Evolutionary conservation across 2,113 vertebrate species (phyloP), one percentile per base, ranked within the genome.

Genomic region (Suncus etruscus): DNA sequence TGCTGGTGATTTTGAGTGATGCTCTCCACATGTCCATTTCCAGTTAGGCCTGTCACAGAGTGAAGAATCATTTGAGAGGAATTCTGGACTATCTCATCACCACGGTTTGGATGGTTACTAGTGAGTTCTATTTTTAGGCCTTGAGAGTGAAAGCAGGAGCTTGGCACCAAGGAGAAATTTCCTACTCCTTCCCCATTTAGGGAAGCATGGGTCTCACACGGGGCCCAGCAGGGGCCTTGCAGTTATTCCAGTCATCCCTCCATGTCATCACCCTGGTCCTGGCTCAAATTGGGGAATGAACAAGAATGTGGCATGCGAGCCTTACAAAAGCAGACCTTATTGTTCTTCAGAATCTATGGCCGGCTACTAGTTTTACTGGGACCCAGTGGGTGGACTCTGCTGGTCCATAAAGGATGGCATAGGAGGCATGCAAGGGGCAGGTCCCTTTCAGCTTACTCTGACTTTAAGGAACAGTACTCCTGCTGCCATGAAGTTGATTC

Each of bases 121-220:
- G 39, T 1, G 50, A 83, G 16, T 14, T 92, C 95, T 97, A 94
- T 95, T 94, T 94, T 94, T 93, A 95, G 91, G 47, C 68, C 24
- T 73, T 79, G 83, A 88, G 83, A 90, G 79, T 87, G 92, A 91
- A 90, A 50, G 31, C 76, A 92, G 83, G 58, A 74, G 73, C 61
- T 95, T 95, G 93, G 96, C 93, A 94, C 63, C 18, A 66, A 15
- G 77, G 24, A 70, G 86, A 93, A 96, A 94, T 95, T 94, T 96
- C 91, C 96, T 94, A 77, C 85, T 94, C 72, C 73, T 70, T 80
- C 86, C 73, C 91, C 58, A 1, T 48, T 68, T 91, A 83, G 87
- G 90, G 91, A 90, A 83, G 74, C 10, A 3, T 87, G 86, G 54
- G 83, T 39, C 75, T 70, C 68, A 87, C 39, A 1, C 70, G 31